Conservation (phyloP, 2,797 vertebrate species). For the Sitta carolinensis region DNA sequence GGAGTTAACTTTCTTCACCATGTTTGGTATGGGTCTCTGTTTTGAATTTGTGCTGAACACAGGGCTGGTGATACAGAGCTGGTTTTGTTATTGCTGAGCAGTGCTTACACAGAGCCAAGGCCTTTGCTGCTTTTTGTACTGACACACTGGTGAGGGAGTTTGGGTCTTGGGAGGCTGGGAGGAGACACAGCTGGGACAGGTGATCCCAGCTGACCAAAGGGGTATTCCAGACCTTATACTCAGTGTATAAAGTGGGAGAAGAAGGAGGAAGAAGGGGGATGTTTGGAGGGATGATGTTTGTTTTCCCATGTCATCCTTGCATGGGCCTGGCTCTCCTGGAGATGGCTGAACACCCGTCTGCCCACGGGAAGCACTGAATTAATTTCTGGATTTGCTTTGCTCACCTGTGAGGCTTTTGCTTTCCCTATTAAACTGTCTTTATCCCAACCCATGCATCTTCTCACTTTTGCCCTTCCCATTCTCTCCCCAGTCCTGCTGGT, state of each 20-base stretch:
- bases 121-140: neutral
- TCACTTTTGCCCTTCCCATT: neutral
- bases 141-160: accelerated
- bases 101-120: neutral
- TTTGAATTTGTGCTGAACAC: neutral
- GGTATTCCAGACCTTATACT: neutral
- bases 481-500: neutral
- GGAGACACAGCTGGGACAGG: neutral
- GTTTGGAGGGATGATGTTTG: neutral
- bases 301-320: accelerated
- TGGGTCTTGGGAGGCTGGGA: accelerated
- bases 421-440: neutral
- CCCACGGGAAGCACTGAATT: neutral
- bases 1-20: neutral
- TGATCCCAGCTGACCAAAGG: neutral
- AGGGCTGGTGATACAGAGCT: neutral
- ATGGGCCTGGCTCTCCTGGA: neutral
- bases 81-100: neutral
- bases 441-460: neutral
- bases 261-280: neutral
- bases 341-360: neutral
- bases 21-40: neutral
- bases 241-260: neutral
- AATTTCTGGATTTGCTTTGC: neutral
- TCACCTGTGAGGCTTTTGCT: neutral